phyloP scores from a whole-genome alignment of 2,113 vertebrate genomes.

The Syngnathus floridae region DNA sequence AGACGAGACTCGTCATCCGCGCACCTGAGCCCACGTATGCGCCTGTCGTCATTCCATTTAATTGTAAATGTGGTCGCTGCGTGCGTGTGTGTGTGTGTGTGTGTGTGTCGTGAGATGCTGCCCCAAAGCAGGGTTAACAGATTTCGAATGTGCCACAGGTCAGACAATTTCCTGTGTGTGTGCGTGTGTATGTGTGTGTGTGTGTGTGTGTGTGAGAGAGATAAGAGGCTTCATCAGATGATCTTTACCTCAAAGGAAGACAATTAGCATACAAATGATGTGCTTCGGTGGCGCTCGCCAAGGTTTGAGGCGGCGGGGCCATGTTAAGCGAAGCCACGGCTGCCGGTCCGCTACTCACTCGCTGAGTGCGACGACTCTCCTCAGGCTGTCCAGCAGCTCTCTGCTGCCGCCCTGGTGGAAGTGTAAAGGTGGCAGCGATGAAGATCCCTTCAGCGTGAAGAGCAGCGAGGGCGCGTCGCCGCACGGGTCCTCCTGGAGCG shows the following conservation, averaged over 20 bases:
- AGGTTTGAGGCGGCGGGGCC: background rate
- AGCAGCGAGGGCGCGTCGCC: constrained; percentile 76
- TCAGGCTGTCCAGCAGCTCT: constrained; percentile 80
- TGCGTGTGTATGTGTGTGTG: background rate
- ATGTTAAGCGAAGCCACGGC: no score
- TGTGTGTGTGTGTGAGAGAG: constrained; percentile 21
- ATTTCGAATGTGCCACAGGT: background rate
- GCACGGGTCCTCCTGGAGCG: constrained; percentile 84
- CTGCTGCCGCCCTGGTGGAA: constrained; percentile 91
- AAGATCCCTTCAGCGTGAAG: constrained; percentile 81
- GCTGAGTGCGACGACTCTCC: constrained; percentile 79
- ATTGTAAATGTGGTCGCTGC: background rate
- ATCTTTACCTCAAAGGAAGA: constrained; percentile 60
- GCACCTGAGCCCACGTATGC: constrained; percentile 61
- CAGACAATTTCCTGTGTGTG: constrained; percentile 2
- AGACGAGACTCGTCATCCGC: constrained; percentile 75
- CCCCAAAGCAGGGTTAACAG: background rate
- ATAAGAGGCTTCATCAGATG: constrained; percentile 91
- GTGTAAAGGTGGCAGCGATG: constrained; percentile 81
- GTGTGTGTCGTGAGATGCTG: background rate
- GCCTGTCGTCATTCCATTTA: background rate
- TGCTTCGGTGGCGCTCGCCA: background rate
- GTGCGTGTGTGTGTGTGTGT: background rate
- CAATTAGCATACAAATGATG: constrained; percentile 43
- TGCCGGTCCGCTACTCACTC: constrained; percentile 74